Evolutionary conservation across 2,113 vertebrate species (phyloP), one percentile per base, ranked within the genome.

Genomic region (Prolemur simus): DNA sequence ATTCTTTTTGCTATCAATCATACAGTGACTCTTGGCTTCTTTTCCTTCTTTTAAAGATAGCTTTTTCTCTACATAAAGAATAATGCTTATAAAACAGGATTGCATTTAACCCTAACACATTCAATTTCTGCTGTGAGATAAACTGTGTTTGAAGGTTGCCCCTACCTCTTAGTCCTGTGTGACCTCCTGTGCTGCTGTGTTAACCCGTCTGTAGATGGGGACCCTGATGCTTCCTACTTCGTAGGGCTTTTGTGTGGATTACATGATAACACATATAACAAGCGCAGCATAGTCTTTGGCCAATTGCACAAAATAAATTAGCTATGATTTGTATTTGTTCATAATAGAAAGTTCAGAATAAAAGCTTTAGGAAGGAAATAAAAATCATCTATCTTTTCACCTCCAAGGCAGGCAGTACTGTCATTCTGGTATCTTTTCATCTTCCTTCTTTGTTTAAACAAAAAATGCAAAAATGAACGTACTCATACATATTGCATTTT

Each of bases 1-100:
- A 21, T 94, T 96, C 25, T 54, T 89, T 94, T 88, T 63, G 78
- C 83, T 80, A 29, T 89, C 71, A 89, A 25, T 86, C 73, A 78
- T 58, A 29, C 3, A 63, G 27, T 45, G 52, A 69, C 13, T 64
- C 8, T 0, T 56, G 52, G 37, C 45, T 82, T 63, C 37, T 63
- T 78, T 87, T 13, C 37, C 29, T 80, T 81, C 21, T 84, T 93
- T 93, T 56, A 87, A 92, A 74, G 21, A 42, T 81, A 68, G 66
- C 13, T 15, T 71, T 87, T 89, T 8, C 17, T 23, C 27, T 66
- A 34, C 17, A 60, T 80, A 91, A 80, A 37, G n/a, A 83, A 86
- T 39, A 39, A 78, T 58, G 52, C 21, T 34, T 89, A 39, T 52
- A n/a, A 80, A 47, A 68, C 11, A 37, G 6, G 76, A 21, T 87